Conservation (phyloP, 2,797 vertebrate species). For the Eleutherodactylus coqui region DNA sequence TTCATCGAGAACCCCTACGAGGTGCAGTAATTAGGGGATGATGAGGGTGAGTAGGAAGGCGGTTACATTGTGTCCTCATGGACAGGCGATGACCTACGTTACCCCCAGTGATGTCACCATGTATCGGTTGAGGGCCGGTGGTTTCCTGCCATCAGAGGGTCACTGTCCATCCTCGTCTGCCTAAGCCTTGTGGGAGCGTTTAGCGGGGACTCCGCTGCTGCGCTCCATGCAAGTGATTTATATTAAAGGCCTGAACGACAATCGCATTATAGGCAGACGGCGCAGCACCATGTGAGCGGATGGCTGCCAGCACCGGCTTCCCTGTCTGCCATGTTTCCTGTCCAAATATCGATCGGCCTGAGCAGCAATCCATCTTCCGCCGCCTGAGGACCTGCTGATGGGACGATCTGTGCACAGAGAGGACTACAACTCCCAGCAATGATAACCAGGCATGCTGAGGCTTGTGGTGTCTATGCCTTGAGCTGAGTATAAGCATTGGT, state of each 20-base stretch:
- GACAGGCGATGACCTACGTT: not conserved
- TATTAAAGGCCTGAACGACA: not conserved
- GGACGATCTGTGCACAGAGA: not conserved
- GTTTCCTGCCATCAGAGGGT: slow-evolving; percentile 11
- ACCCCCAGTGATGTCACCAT: not conserved
- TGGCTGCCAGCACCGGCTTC: not conserved
- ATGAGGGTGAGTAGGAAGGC: too few species aligned
- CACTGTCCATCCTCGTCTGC: slow-evolving; percentile 19
- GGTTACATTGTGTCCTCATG: not conserved
- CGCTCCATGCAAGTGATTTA: not conserved
- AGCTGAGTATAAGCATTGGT: too few species aligned
- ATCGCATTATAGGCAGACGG: slow-evolving; percentile 11
- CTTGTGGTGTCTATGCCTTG: not conserved
- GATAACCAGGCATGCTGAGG: not conserved
- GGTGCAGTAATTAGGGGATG: not conserved
- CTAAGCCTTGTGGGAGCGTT: slow-evolving; percentile 2
- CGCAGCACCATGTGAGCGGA: not conserved
- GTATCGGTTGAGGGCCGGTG: not conserved
- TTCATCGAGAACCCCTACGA: too few species aligned
- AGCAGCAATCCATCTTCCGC: not conserved
- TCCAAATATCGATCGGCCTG: slow-evolving; percentile 34
- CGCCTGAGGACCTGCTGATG: not conserved
- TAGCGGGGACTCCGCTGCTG: not conserved
- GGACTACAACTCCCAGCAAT: not conserved
- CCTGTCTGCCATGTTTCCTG: slow-evolving; percentile 39